These are phyloP conservation scores for Theodoxus fluviatilis DNA, from an alignment of 2,888 invertebrate species.

Conservation along the genomic window DNA sequence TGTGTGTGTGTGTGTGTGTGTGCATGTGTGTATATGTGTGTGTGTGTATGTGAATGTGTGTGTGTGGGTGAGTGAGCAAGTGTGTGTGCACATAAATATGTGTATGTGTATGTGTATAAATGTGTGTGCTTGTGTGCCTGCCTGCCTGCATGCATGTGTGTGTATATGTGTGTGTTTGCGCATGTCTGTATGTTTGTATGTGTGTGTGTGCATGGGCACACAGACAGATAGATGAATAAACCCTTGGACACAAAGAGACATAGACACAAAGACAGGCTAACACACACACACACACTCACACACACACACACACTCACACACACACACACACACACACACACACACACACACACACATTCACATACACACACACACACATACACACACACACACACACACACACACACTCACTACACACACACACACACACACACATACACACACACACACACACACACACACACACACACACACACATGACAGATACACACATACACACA, in stretches of 20 bases:
- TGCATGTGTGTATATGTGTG: neutral
- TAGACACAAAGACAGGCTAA: constrained; percentile 13
- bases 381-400: constrained; percentile 14
- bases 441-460: constrained; percentile 19
- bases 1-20: constrained; percentile 10
- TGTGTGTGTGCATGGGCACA: constrained; percentile 7
- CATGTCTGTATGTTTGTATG: neutral
- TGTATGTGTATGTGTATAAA: neutral
- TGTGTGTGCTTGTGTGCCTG: neutral
- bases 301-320: no score
- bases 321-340: no score
- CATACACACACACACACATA: neutral
- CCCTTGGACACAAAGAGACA: constrained; percentile 21
- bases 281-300: neutral
- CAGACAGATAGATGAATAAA: neutral
- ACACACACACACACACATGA: neutral
- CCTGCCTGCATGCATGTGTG: neutral
- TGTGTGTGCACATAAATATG: neutral
- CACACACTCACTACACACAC: constrained; percentile 20
- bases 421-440: constrained; percentile 14
- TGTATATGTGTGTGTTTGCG: constrained; percentile 8
- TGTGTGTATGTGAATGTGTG: neutral
- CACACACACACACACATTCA: neutral
- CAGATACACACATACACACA: neutral
- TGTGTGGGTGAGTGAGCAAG: neutral